These are phyloP conservation scores for Urocitellus parryii DNA, from an alignment of 2,113 vertebrate genomes.

Conservation along the genomic window DNA sequence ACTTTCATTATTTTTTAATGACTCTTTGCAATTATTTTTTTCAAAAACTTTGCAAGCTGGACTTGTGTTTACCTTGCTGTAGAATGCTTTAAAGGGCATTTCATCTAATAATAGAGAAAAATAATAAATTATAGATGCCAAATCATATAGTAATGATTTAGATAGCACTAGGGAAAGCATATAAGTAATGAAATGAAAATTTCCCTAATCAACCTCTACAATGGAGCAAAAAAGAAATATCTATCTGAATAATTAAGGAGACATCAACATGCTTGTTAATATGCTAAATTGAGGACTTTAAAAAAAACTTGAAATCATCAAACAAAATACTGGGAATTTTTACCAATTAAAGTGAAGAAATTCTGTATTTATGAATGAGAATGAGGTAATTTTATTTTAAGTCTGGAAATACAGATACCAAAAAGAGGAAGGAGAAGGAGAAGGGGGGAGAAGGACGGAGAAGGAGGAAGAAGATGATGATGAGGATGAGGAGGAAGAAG, in stretches of 20 bases:
- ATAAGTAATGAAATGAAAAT: conserved; percentile 68
- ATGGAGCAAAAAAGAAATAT: conserved; percentile 65
- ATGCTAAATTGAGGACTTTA: conserved; percentile 56
- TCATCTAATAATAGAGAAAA: conserved; percentile 65
- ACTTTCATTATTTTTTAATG: conserved; percentile 78
- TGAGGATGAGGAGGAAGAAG: neutral
- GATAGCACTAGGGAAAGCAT: conserved; percentile 56
- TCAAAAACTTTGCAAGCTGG: conserved; percentile 66
- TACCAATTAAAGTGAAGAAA: conserved; percentile 61
- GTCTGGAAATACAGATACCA: conserved; percentile 24
- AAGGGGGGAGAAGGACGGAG: too few relatives aligned
- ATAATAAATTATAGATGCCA: conserved; percentile 79
- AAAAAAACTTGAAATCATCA: conserved; percentile 53
- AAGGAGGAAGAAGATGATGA: neutral
- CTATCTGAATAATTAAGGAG: conserved; percentile 73
- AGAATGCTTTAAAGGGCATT: conserved; percentile 69
- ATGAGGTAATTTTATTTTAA: conserved; percentile 53
- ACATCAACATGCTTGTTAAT: conserved; percentile 57
- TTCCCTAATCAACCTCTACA: conserved; percentile 61
- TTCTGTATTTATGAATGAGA: conserved; percentile 54
- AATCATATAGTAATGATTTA: conserved; percentile 67
- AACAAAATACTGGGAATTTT: conserved; percentile 58
- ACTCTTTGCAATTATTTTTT: conserved; percentile 68
- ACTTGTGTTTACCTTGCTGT: conserved; percentile 74
- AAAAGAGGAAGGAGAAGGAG: neutral